A percentile compares a stretch with the other conserved stretches of the same genome.
These are phyloP conservation scores for Heterochromis multidens DNA, from an alignment of 2,113 vertebrate genomes.

Conservation along the genomic window DNA sequence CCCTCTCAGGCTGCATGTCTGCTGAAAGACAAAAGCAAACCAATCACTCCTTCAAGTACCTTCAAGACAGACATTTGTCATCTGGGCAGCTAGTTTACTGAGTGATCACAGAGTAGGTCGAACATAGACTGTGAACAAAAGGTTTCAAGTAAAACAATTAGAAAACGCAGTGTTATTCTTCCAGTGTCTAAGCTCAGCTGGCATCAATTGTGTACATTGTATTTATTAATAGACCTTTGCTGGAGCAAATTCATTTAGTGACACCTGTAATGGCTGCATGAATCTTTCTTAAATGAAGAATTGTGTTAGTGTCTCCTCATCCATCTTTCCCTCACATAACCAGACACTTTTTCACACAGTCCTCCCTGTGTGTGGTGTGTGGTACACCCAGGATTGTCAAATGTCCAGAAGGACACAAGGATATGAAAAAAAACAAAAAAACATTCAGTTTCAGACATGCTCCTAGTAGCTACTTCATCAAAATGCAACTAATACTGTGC, in stretches of 20 bases:
- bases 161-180: background rate
- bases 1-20: too few species aligned
- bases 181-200: background rate
- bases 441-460: constrained; percentile 71
- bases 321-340: constrained; percentile 52
- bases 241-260: background rate
- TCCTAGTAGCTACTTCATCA: constrained; percentile 49
- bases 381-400: constrained; percentile 36
- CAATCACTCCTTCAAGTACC: background rate
- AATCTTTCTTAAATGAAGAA: background rate
- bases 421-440: constrained; percentile 39
- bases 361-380: constrained; percentile 14
- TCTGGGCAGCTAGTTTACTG: background rate
- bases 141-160: background rate
- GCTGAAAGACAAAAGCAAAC: constrained; percentile 2
- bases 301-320: background rate
- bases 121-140: background rate
- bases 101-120: background rate
- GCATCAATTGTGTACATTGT: background rate
- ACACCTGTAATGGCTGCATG: background rate
- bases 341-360: constrained; percentile 50
- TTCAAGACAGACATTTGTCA: background rate
- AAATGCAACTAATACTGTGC: background rate
- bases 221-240: background rate
- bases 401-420: constrained; percentile 44